Conservation (phyloP, 2,888 invertebrate species). For the Dryomyza anilis region DNA sequence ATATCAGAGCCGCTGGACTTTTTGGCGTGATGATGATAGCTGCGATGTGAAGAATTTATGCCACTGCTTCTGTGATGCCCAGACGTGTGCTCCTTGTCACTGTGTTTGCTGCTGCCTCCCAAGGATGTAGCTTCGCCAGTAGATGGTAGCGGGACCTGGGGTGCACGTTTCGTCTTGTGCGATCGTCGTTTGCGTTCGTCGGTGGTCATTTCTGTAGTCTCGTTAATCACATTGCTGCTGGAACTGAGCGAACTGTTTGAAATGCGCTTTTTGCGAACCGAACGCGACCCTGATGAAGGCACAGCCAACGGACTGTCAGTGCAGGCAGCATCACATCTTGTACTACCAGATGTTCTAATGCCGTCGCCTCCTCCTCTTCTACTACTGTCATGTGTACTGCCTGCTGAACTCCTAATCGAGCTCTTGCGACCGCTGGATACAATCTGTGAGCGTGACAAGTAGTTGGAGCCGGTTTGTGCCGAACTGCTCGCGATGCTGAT, state of each 20-base stretch:
- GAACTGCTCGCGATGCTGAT: constrained; percentile 75
- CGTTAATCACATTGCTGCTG: constrained; percentile 66
- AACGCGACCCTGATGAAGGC: constrained; percentile 70
- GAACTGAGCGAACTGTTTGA: constrained; percentile 65
- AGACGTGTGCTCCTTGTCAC: neutral
- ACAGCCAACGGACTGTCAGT: constrained; percentile 17
- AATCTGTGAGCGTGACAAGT: constrained; percentile 48
- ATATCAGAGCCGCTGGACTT: constrained; percentile 29
- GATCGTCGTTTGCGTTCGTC: constrained; percentile 66
- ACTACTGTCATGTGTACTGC: constrained; percentile 31
- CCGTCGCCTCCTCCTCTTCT: neutral
- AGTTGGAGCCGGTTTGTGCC: constrained; percentile 57
- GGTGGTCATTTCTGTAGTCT: constrained; percentile 62
- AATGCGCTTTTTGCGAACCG: constrained; percentile 76
- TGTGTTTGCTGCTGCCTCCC: constrained; percentile 13
- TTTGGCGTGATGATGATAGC: constrained; percentile 34
- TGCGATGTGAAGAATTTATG: constrained; percentile 17
- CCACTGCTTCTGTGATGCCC: neutral
- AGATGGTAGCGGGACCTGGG: constrained; percentile 60
- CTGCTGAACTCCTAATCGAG: constrained; percentile 51
- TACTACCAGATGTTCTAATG: no score
- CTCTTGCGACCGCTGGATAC: constrained; percentile 51
- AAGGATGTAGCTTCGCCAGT: constrained; percentile 28
- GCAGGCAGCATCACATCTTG: no score
- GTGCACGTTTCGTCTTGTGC: constrained; percentile 65